phyloP scores from a whole-genome alignment of 2,888 invertebrate genomes.

The Geotrupes spiniger region DNA sequence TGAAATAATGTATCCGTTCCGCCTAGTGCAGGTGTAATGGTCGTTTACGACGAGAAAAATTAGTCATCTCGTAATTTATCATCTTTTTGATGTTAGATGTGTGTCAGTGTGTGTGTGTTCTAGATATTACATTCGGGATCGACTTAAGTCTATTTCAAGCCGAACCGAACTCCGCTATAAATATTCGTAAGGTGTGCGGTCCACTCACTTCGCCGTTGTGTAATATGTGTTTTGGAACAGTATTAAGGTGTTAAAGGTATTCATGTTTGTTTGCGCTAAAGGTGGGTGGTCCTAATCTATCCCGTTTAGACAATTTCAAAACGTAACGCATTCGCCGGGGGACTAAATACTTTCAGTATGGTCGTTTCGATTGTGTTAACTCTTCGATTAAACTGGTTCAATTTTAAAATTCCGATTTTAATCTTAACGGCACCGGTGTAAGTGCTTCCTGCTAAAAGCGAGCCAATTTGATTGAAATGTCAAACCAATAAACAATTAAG shows the following conservation, averaged over 20 bases:
- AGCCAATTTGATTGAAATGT: too few species aligned
- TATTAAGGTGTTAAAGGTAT: slow-evolving; percentile 25
- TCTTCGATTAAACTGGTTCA: too few species aligned
- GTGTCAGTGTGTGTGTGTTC: slow-evolving; percentile 14
- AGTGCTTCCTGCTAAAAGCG: too few species aligned
- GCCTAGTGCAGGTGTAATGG: too few species aligned
- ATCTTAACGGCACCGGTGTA: too few species aligned
- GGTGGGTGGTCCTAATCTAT: slow-evolving; percentile 24
- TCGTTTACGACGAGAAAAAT: slow-evolving; percentile 13
- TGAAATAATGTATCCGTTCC: too few species aligned
- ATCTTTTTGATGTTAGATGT: slow-evolving; percentile 21
- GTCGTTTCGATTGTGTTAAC: too few species aligned
- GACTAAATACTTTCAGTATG: too few species aligned
- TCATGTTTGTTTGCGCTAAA: slow-evolving; percentile 23
- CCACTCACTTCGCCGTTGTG: slow-evolving; percentile 20
- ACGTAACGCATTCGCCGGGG: too few species aligned
- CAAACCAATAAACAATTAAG: too few species aligned
- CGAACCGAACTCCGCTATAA: slow-evolving; percentile 13
- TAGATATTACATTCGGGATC: slow-evolving; percentile 14
- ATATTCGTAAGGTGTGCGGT: slow-evolving; percentile 19
- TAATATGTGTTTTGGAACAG: slow-evolving; percentile 20
- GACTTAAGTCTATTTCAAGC: slow-evolving; percentile 7
- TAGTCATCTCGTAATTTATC: slow-evolving; percentile 20
- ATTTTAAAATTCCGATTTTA: too few species aligned
- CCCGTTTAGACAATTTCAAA: slow-evolving; percentile 6